phyloP scores from a whole-genome alignment of 1,140 invertebrate genomes.

The Zaprionus taronus region DNA sequence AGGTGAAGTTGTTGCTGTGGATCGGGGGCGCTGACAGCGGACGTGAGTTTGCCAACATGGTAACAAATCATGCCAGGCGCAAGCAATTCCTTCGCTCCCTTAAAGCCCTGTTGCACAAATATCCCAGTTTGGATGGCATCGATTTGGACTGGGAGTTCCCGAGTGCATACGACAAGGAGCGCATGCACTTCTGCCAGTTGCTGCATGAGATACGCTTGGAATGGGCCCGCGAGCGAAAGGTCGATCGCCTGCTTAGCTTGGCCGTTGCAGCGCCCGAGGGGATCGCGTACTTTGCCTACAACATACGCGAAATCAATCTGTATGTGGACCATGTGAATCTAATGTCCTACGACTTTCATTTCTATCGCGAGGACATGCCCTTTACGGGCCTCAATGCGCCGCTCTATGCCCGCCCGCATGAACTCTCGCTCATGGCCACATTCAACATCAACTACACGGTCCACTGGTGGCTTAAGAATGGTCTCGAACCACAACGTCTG shows the following conservation, averaged over 20 bases:
- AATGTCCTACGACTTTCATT: constrained; percentile 96
- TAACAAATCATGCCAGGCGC: constrained; percentile 88
- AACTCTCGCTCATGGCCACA: constrained; percentile 88
- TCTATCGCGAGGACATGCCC: constrained; percentile 90
- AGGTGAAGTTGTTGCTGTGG: constrained; percentile 91
- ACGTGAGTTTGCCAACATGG: constrained; percentile 89
- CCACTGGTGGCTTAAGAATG: constrained; percentile 91
- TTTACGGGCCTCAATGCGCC: constrained; percentile 93
- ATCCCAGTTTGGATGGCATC: constrained; percentile 89
- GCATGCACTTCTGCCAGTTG: constrained; percentile 90
- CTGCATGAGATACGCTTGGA: constrained; percentile 89
- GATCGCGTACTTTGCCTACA: constrained; percentile 90
- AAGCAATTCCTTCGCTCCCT: constrained; percentile 90
- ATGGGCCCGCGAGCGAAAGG: constrained; percentile 86
- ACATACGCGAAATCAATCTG: constrained; percentile 90
- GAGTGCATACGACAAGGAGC: constrained; percentile 86
- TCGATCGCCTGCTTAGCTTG: constrained; percentile 88
- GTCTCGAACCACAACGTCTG: constrained; percentile 93
- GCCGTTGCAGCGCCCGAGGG: constrained; percentile 91
- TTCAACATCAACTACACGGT: constrained; percentile 94
- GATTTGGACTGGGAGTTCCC: constrained; percentile 97
- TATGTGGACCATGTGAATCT: constrained; percentile 94
- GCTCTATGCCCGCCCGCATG: constrained; percentile 87
- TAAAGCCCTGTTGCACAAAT: constrained; percentile 87
- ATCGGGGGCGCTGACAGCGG: constrained; percentile 88